Base-by-base conservation (phyloP, 2,797 vertebrate species). In the Poliocrania exsul region DNA sequence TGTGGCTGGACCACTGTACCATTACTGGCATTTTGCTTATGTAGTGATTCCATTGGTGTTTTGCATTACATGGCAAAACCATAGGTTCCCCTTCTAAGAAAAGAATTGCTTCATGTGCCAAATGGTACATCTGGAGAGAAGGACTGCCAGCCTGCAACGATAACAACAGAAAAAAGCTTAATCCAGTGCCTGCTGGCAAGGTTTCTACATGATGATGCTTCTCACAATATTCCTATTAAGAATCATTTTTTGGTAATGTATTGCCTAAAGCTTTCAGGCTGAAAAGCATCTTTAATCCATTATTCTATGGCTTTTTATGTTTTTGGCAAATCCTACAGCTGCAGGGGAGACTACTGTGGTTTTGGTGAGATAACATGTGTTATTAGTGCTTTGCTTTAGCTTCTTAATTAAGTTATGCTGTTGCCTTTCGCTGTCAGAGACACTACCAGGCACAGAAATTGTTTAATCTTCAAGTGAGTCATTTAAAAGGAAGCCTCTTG, bases 21-120 rank as follows among this genome's bases (percentile, higher is more conserved):
- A 97, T 97, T 98, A 98, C 98, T 98, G 98, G 98, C 98, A 98
- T 98, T 99, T 98, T 98, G 98, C 98, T 99, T 98, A 98, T 98
- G 98, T 98, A 98, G 98, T 98, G 98, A 98, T 98, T 99, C 98
- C 98, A 97, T 96, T 98, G 98, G 97, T 97, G 94, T 97, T 97
- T 96, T 96, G 95, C 96, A 97, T 95, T 96, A 95, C 96, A 97
- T 86, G 97, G 94, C 92, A 95, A 97, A 97, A 97, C 91, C 96
- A 97, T 95, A 94, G 97, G 95, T 93, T 94, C 90, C 88, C 95
- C 93, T 96, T 97, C 95, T 97, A 96, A 96, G 95, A 97, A 98
- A 98, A 97, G 98, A 98, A 96, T 94, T 94, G 97, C 94, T 97
- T 81, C 86, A 98, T 93, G 96, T 98, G 98, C 98, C 98, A 98